Conservation (phyloP, 2,888 invertebrate genomes). For the Suillia variegata region DNA sequence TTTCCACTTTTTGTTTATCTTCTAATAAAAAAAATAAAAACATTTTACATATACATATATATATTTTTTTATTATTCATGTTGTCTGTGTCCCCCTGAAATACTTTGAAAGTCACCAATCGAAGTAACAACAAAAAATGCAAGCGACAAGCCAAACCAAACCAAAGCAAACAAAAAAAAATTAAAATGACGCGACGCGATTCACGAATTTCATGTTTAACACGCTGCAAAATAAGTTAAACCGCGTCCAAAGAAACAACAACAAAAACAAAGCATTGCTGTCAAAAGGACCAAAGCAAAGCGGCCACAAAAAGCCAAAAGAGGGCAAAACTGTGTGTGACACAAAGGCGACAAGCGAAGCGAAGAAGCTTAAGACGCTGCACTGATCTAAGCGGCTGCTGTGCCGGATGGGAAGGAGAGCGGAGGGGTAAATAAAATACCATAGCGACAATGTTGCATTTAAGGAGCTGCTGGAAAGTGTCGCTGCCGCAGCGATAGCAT, state of each 20-base stretch:
- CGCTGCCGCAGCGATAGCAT: background rate
- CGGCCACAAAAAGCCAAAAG: slow-evolving; percentile 11
- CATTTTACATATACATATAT: background rate
- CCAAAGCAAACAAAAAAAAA: slow-evolving; percentile 3
- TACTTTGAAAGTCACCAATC: background rate
- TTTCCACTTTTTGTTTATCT: background rate
- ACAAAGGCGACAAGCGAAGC: slow-evolving; percentile 13
- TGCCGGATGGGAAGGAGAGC: background rate
- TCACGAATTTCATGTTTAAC: slow-evolving; percentile 25
- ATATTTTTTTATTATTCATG: background rate
- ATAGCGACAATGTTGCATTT: background rate
- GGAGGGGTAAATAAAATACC: background rate
- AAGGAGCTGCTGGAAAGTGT: background rate
- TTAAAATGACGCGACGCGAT: no score
- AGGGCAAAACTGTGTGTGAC: slow-evolving; percentile 14
- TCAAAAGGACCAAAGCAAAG: slow-evolving; percentile 15
- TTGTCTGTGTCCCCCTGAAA: background rate
- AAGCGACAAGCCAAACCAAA: no score
- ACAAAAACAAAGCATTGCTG: background rate
- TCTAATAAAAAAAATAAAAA: no score
- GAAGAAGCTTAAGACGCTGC: background rate
- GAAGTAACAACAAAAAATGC: background rate
- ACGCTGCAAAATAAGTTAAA: background rate
- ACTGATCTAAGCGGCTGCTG: background rate
- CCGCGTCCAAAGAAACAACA: background rate